Conservation (phyloP, 92 coral and sea anemone species). For the Umimayanthus chanpuru region DNA sequence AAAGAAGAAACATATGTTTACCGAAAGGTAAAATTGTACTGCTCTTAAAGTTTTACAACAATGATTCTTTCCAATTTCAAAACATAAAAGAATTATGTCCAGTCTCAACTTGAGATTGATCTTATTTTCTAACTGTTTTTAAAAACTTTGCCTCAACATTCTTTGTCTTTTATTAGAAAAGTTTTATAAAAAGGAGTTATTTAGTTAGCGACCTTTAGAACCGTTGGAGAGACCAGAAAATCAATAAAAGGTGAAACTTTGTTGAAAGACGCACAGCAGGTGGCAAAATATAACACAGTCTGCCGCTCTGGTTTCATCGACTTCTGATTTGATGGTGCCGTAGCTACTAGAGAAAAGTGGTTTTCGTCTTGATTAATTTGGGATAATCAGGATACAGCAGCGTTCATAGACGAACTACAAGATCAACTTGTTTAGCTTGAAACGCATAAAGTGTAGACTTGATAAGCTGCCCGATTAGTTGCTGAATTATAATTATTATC, state of each 20-base stretch:
- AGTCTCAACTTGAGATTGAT: no score
- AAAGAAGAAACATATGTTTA: no score
- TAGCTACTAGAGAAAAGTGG: not conserved
- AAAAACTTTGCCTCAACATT: not conserved
- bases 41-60: no score
- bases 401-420: not conserved
- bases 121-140: no score
- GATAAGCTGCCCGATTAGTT: not conserved
- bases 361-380: no score
- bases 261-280: constrained; percentile 28
- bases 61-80: no score
- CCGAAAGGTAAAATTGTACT: no score
- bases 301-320: not conserved
- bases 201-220: not conserved
- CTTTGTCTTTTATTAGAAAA: not conserved
- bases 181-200: no score
- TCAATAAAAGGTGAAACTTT: not conserved
- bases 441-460: not conserved
- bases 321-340: not conserved
- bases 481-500: not conserved
- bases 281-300: not conserved
- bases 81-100: no score
- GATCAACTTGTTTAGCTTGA: not conserved
- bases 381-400: not conserved
- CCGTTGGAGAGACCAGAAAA: not conserved